phyloP scores from a whole-genome alignment of 2,797 vertebrate genomes.

The Monodelphis domestica region DNA sequence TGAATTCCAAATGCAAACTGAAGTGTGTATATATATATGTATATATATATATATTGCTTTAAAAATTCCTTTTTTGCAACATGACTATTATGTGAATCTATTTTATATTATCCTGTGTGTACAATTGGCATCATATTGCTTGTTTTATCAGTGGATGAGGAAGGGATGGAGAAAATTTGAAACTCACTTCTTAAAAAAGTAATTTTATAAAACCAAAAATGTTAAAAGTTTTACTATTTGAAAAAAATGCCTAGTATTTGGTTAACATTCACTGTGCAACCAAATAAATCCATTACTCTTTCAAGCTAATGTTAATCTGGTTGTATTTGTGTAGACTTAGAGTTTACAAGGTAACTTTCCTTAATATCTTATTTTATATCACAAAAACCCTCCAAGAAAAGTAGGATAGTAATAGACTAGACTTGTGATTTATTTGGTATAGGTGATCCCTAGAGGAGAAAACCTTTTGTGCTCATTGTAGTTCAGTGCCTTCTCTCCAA shows the following conservation, averaged over 20 bases:
- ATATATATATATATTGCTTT: not conserved
- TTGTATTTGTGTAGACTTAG: not conserved
- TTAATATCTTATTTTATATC: not conserved
- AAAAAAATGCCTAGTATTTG: not conserved
- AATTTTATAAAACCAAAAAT: not conserved
- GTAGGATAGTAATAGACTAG: not conserved
- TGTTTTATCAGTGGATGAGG: not conserved
- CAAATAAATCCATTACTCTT: not conserved
- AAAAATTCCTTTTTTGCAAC: too few relatives aligned
- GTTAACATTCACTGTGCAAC: not conserved
- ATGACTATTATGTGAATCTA: not conserved
- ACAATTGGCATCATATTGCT: not conserved
- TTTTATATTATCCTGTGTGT: not conserved
- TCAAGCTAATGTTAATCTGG: not conserved
- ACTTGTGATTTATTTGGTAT: not conserved
- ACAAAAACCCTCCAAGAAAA: not conserved
- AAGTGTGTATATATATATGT: not conserved
- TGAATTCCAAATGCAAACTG: not conserved
- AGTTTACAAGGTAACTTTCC: not conserved
- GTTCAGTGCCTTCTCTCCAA: not conserved
- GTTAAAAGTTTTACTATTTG: not conserved
- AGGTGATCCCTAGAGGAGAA: not conserved
- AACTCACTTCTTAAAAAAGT: not conserved
- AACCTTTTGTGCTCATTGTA: not conserved
- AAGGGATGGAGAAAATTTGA: not conserved